Conservation (phyloP, 1,140 invertebrate species). For the Hylyphantes graminicola region DNA sequence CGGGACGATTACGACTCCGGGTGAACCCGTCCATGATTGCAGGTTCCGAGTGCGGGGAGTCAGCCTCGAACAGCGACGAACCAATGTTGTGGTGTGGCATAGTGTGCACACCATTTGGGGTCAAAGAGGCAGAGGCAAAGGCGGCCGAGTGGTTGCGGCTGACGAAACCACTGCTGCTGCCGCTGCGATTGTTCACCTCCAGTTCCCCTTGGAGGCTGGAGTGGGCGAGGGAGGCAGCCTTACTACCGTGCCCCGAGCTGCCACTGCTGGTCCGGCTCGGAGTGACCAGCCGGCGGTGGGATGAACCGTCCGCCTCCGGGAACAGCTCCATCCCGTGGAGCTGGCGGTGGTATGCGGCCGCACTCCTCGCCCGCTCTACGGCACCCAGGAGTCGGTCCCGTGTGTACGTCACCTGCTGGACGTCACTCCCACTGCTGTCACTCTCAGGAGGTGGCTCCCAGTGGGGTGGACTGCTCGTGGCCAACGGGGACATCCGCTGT, state of each 20-base stretch:
- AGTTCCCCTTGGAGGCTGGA: slow-evolving; percentile 62
- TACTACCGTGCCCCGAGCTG: slow-evolving; percentile 62
- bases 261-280: slow-evolving; percentile 61
- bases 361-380: slow-evolving; percentile 67
- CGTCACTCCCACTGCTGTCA: slow-evolving; percentile 50
- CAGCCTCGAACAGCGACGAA: slow-evolving; percentile 49
- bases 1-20: slow-evolving; percentile 17
- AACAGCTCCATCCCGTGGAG: slow-evolving; percentile 36
- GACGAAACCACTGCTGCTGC: slow-evolving; percentile 63
- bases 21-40: slow-evolving; percentile 29
- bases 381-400: slow-evolving; percentile 68
- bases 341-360: slow-evolving; percentile 63
- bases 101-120: slow-evolving; percentile 44
- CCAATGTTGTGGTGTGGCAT: slow-evolving; percentile 32
- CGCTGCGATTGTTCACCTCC: slow-evolving; percentile 60
- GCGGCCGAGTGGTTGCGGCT: slow-evolving; percentile 61
- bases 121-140: slow-evolving; percentile 65
- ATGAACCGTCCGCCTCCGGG: slow-evolving; percentile 32
- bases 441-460: slow-evolving; percentile 43
- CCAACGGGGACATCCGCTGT: slow-evolving; percentile 63
- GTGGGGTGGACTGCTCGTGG: slow-evolving; percentile 66
- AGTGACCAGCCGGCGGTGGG: slow-evolving; percentile 18
- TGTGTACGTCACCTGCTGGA: slow-evolving; percentile 67
- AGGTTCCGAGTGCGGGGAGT: slow-evolving; percentile 55
- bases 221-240: slow-evolving; percentile 60